Percentiles rank a stretch among this genome's conserved stretches.
Evolutionary conservation across 2,113 vertebrate species (phyloP).

Genomic region (Falcunculus frontatus): DNA sequence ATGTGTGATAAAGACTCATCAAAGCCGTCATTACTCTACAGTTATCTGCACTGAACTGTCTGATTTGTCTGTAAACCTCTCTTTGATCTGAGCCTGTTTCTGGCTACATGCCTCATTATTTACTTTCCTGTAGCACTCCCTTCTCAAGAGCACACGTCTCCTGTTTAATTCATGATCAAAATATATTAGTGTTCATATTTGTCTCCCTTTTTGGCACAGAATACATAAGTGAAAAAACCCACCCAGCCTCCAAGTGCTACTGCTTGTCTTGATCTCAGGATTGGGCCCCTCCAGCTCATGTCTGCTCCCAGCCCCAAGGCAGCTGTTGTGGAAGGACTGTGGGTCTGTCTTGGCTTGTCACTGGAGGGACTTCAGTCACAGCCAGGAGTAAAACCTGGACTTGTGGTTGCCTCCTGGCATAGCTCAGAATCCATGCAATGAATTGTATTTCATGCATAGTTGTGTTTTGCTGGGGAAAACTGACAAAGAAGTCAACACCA

Average conservation of each 20-base stretch:
- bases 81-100: constrained; percentile 29
- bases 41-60: constrained; percentile 16
- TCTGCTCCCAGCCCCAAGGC: not conserved
- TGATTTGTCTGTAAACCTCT: constrained; percentile 16
- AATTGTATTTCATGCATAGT: not conserved
- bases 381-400: not conserved
- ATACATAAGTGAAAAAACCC: not conserved
- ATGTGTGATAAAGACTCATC: constrained; percentile 47
- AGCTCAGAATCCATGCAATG: not conserved
- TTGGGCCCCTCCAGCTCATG: not conserved
- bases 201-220: not conserved
- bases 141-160: not conserved
- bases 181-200: not conserved
- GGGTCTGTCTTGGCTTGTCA: not conserved
- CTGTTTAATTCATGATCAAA: constrained; percentile 42
- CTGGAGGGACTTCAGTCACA: not conserved
- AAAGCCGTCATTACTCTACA: constrained; percentile 9
- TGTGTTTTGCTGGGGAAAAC: not conserved
- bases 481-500: not conserved
- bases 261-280: not conserved
- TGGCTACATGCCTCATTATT: not conserved
- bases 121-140: not conserved
- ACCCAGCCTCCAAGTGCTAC: not conserved
- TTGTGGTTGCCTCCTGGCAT: not conserved
- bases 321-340: not conserved